Evolutionary conservation across 1,140 invertebrate genomes (phyloP), one percentile per base, ranked within the genome.

Genomic region (Philopotamus ludificatus): DNA sequence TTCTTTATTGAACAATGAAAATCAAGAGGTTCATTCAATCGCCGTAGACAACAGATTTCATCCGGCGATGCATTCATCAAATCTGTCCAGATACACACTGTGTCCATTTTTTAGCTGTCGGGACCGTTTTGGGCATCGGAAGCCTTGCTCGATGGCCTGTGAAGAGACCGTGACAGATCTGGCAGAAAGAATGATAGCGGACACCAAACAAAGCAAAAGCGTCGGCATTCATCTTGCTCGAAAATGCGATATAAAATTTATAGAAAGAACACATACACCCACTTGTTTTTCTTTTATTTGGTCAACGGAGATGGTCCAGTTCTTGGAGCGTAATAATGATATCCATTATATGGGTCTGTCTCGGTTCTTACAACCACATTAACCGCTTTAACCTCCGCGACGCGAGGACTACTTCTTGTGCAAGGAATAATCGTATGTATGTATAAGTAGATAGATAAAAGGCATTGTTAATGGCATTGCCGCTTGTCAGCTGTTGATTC

Each of bases 121-220:
- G 8, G 57, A 60, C 57, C 41, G 20, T n/a, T 60, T 60, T 60
- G 57, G 57, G 42, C 57, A 44, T 60, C 57, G 57, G 57, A 60
- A 60, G 57, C 57, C 47, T 60, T 60, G 57, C 47, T 22, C 57
- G 57, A 22, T 44, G 18, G 42, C 28, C 18, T 21, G 22, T 25
- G 22, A 47, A 47, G 26, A 57, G 57, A 18, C 47, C 57, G 57
- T 60, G 57, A 60, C 57, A 60, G 57, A 45, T 47, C 44, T 15
- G 44, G 44, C 18, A 4, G 10, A 20, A 16, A 20, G 44, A 47
- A 4, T 47, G 28, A 34, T 34, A 34, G 28, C 28, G 12, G 28
- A 12, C 28, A 7, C 12, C 28, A 34, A 34, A 34, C 12, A 34
- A 34, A 34, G 28, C 4, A 34, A 12, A 34, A n/a, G n/a, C n/a